Evolutionary conservation across 2,888 invertebrate species (phyloP), one percentile per base, ranked within the genome.

Genomic region (Limnephilus lunatus): DNA sequence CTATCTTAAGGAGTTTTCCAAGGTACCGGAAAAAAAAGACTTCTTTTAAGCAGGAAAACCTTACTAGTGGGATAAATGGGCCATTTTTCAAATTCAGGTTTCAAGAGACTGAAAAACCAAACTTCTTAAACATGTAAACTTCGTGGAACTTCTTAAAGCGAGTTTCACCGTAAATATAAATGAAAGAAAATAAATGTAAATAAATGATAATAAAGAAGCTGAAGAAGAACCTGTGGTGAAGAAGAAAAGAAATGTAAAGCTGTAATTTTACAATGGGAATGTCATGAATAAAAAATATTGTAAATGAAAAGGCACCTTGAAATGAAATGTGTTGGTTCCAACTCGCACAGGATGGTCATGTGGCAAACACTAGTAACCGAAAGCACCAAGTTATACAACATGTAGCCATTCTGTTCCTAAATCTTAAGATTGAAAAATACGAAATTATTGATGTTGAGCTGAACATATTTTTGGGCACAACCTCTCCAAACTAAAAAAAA

Each of bases 281-380:
- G 30, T 31, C 48, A 87, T 81, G 35, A 90, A n/a, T 25, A 89
- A 30, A 82, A 31, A 82, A 31, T 82, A 32, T 32, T 82, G 82
- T 31, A 82, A 82, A 82, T 82, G 31, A 82, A 89, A 39, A 25
- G 30, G 32, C 81, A 90, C 90, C 90, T 90, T 48, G 44, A 90
- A 82, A n/a, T 48, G 90, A 44, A 90, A 90, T 82, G 90, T 90
- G 82, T 44, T 30, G 90, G 15, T 83, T 68, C 91, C 91, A 35
- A 91, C n/a, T 81, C 44, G 81, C 91, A 91, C 91, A 9, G 91
- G 91, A 30, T 91, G 91, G 81, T 87, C 86, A 30, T 91, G 39
- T 14, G 91, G 91, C 53, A 81, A 86, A 81, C 91, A 91, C 91
- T 91, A 91, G 5, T 91, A 39, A 86, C 48, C n/a, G n/a, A 89